These are phyloP conservation scores for Magallana ariakensis DNA, from an alignment of 1,140 invertebrate genomes.

Conservation along the genomic window DNA sequence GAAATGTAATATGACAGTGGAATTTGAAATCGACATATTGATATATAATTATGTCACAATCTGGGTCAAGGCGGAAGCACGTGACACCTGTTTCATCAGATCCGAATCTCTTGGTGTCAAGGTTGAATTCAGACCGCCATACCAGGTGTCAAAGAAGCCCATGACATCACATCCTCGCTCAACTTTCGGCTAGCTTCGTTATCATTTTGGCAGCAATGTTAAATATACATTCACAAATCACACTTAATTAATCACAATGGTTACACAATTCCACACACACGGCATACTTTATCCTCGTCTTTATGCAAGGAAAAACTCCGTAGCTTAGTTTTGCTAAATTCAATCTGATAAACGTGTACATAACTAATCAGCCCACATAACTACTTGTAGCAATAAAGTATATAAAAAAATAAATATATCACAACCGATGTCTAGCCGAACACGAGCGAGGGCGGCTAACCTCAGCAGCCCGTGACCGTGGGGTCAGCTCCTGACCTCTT, in stretches of 20 bases:
- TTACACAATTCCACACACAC: too few relatives aligned
- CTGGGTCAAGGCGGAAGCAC: neutral
- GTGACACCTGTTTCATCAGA: conserved; percentile 25
- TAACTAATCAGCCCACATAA: too few relatives aligned
- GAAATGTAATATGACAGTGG: conserved; percentile 20
- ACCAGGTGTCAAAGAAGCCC: neutral
- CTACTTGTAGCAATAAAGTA: too few relatives aligned
- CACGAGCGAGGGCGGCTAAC: conserved; percentile 78
- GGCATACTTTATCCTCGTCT: too few relatives aligned
- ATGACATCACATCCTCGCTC: neutral
- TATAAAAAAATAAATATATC: too few relatives aligned
- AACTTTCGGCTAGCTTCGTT: neutral
- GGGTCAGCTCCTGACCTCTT: conserved; percentile 82
- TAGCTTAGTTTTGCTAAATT: too few relatives aligned
- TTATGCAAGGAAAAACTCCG: too few relatives aligned
- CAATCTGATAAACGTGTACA: too few relatives aligned
- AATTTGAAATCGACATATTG: neutral
- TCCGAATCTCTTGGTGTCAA: neutral
- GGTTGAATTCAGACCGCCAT: too few relatives aligned
- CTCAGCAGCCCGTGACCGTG: conserved; percentile 83
- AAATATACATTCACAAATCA: too few relatives aligned
- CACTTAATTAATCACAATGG: too few relatives aligned
- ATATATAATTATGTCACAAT: neutral
- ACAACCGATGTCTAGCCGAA: neutral
- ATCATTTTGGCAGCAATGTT: neutral